Percentiles rank a stretch among this genome's conserved stretches.
These are phyloP conservation scores for Himalopsyche phryganea DNA, from an alignment of 1,140 invertebrate genomes.

Conservation along the genomic window DNA sequence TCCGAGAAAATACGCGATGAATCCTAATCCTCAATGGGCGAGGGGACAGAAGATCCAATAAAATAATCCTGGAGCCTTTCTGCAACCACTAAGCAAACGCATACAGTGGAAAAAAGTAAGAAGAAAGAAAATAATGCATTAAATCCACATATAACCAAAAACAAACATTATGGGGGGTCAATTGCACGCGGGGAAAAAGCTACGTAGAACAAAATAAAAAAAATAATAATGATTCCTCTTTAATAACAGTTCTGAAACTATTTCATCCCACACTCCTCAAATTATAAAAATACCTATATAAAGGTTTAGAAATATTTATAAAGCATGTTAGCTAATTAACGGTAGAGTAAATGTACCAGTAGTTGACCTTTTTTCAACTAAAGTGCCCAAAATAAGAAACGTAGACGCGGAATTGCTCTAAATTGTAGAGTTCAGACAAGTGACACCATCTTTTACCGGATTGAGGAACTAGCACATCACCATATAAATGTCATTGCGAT, in stretches of 20 bases:
- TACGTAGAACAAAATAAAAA: conserved; percentile 30
- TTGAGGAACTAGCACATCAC: too few relatives aligned
- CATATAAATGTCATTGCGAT: too few relatives aligned
- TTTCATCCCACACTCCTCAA: too few relatives aligned
- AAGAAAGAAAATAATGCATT: conserved; percentile 33
- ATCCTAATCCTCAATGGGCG: neutral
- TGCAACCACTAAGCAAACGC: conserved; percentile 1
- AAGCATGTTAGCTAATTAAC: too few relatives aligned
- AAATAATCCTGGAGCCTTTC: neutral
- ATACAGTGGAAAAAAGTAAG: conserved; percentile 3
- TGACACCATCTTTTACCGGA: too few relatives aligned
- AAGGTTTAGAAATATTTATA: too few relatives aligned
- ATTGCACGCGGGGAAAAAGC: conserved; percentile 28
- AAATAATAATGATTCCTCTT: conserved; percentile 1
- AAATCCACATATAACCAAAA: conserved; percentile 36
- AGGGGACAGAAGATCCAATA: neutral
- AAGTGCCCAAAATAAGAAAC: too few relatives aligned
- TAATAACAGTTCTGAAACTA: too few relatives aligned
- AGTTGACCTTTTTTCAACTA: too few relatives aligned
- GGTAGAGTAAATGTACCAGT: too few relatives aligned
- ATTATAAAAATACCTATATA: neutral
- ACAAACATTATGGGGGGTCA: conserved; percentile 34
- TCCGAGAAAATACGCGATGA: neutral
- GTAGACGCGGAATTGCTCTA: too few relatives aligned
- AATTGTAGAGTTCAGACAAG: too few relatives aligned